Evolutionary conservation across 2,888 invertebrate species (phyloP).

Genomic region (Arenicola marina): DNA sequence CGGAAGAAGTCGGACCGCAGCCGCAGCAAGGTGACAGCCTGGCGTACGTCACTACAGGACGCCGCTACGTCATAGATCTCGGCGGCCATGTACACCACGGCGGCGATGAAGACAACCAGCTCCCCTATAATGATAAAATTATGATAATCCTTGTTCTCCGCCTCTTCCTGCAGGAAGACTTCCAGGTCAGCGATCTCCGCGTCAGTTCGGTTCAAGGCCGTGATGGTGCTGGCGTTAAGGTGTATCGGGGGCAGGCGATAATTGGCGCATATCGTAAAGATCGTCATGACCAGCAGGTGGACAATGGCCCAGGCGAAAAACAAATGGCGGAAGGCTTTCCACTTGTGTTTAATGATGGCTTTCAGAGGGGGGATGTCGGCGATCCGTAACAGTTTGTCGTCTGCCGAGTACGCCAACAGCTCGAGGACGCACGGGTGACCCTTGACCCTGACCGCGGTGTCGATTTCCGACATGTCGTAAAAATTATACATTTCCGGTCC

Average conservation of each 20-base stretch:
- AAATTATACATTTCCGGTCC: neutral
- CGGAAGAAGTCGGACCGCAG: neutral
- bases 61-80: neutral
- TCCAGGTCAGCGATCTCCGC: neutral
- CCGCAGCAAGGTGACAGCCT: too few relatives aligned
- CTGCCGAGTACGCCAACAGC: neutral
- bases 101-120: neutral
- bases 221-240: neutral
- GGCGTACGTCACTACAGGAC: neutral
- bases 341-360: too few relatives aligned
- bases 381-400: neutral
- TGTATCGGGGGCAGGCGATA: too few relatives aligned
- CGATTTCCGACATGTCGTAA: conserved; percentile 7
- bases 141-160: neutral
- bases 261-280: too few relatives aligned
- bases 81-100: neutral
- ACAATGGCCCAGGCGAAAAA: neutral
- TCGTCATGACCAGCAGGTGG: too few relatives aligned
- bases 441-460: neutral
- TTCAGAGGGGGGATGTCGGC: too few relatives aligned
- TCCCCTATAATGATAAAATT: neutral
- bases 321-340: too few relatives aligned
- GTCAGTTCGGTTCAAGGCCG: neutral
- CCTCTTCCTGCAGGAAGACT: neutral
- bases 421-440: neutral